Conservation (phyloP, 2,113 vertebrate species). For the Todiramphus saurophagus region DNA sequence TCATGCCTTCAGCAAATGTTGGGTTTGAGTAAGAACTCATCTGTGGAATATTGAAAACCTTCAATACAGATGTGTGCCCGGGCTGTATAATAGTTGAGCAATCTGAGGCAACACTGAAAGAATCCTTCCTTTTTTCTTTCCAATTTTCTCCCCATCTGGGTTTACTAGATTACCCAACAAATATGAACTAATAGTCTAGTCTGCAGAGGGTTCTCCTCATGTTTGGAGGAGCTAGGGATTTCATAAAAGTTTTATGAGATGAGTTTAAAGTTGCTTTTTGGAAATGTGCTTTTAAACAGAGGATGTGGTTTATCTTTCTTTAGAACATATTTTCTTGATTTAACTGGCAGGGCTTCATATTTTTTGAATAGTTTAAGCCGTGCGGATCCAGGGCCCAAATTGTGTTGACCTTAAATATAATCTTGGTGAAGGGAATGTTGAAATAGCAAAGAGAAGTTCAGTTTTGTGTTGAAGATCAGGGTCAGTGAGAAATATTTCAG, state of each 20-base stretch:
- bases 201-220: neutral
- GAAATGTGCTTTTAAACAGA: conserved; percentile 48
- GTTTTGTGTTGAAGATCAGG: neutral
- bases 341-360: neutral
- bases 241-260: conserved; percentile 32
- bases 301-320: conserved; percentile 46
- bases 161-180: conserved; percentile 54
- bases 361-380: conserved; percentile 6
- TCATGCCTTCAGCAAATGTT: neutral
- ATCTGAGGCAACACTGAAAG: neutral
- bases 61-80: neutral
- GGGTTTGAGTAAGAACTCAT: neutral
- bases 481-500: conserved; percentile 35
- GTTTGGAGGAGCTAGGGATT: neutral
- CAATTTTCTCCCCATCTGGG: neutral
- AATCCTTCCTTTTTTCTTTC: neutral
- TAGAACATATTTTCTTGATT: conserved; percentile 36
- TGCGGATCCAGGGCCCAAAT: neutral
- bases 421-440: conserved; percentile 1
- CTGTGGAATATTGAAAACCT: neutral
- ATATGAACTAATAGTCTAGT: neutral
- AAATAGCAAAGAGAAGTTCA: neutral
- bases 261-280: conserved; percentile 15
- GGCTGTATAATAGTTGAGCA: neutral
- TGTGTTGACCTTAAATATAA: conserved; percentile 24